phyloP scores from a whole-genome alignment of 1,140 invertebrate species.

The Pomacea maculata region DNA sequence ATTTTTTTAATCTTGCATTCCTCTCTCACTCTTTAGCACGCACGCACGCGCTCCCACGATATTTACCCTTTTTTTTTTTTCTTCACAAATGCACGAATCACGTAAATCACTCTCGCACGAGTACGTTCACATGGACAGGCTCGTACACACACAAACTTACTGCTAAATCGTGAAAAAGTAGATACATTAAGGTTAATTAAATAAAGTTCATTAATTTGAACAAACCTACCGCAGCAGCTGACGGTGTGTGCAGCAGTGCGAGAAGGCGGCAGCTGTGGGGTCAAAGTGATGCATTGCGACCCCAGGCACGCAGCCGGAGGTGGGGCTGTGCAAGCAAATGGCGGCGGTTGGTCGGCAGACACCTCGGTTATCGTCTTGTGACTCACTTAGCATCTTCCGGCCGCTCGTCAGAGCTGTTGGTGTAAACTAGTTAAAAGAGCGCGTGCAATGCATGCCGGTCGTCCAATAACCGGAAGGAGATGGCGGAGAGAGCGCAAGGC shows the following conservation, averaged over 20 bases:
- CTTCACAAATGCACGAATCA: neutral
- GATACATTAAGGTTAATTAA: neutral
- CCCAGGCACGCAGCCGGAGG: too few species aligned
- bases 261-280: neutral
- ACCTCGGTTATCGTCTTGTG: too few species aligned
- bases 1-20: neutral
- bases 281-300: neutral
- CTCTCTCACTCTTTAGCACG: neutral
- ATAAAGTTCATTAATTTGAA: neutral
- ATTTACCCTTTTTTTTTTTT: neutral
- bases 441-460: too few species aligned
- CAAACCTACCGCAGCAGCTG: neutral
- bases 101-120: slow-evolving; percentile 2
- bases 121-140: neutral
- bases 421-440: too few species aligned
- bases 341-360: too few species aligned
- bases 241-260: neutral
- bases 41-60: neutral
- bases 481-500: too few species aligned
- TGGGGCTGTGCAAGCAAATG: too few species aligned
- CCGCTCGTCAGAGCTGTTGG: too few species aligned
- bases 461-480: too few species aligned
- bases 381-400: too few species aligned
- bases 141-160: slow-evolving; percentile 6
- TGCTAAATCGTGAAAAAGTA: too few species aligned